Conservation (phyloP, 2,797 vertebrate genomes). For the Hoplostethus atlanticus region DNA sequence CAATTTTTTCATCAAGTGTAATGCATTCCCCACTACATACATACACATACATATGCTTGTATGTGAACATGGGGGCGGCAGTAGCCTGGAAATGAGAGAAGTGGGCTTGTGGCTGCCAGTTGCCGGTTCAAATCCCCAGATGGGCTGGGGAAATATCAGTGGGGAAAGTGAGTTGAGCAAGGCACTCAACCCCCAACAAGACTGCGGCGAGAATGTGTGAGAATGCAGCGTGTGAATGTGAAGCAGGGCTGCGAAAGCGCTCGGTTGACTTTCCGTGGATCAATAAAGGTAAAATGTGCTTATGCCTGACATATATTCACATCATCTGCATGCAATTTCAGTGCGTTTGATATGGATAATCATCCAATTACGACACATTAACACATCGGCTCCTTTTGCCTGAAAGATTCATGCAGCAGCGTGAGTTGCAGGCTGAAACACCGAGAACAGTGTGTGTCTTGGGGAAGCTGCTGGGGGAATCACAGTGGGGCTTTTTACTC, state of each 20-base stretch:
- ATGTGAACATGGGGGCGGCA: no score
- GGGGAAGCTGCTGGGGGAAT: constrained; percentile 35
- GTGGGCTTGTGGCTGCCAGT: no score
- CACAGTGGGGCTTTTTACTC: constrained; percentile 62
- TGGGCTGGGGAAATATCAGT: neutral
- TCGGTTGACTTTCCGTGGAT: constrained; percentile 20
- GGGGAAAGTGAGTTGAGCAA: neutral
- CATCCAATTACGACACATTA: constrained; percentile 43
- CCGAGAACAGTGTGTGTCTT: constrained; percentile 35
- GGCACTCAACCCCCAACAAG: no score
- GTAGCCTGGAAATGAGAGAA: no score
- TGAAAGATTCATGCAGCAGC: neutral
- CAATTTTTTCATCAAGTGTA: no score
- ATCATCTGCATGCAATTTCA: constrained; percentile 7
- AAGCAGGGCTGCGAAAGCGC: neutral
- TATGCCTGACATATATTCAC: neutral
- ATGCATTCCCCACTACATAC: no score
- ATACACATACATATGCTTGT: no score
- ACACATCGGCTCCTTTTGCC: constrained; percentile 44
- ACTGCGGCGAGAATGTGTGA: no score
- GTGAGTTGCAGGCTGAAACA: constrained; percentile 17
- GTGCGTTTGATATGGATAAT: constrained; percentile 36
- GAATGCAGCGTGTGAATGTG: neutral
- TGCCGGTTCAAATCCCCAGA: neutral
- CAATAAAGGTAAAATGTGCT: constrained; percentile 20